Evolutionary conservation across 2,113 vertebrate genomes (phyloP), one percentile per base, ranked within the genome.

Genomic region (Calonectris borealis): DNA sequence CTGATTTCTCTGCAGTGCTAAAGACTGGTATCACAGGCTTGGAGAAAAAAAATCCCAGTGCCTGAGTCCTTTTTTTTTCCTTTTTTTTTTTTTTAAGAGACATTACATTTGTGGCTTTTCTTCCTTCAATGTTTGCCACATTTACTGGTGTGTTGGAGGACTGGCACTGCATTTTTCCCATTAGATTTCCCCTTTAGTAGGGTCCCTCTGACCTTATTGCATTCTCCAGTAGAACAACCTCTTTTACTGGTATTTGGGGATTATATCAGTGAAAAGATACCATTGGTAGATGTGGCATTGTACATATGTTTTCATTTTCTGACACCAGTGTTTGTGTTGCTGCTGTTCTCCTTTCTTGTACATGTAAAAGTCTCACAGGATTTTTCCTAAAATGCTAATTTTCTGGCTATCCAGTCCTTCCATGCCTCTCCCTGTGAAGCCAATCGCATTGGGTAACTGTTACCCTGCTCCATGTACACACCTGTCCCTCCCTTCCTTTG

Each of bases 381-480:
- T 13, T 48, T 80, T 72, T 82, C 65, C n/a, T 44, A 20, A 70
- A 68, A 49, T 46, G 24, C 32, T 57, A 7, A 22, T 81, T 80
- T 83, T 75, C 62, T 54, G 29, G 5, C 16, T 60, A 14, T 36
- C 29, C 34, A 40, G 70, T 52, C 26, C 24, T 88, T 12, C n/a
- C 9, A 22, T 6, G 10, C 27, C 20, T 31, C 34, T 72, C 52
- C 32, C 32, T n/a, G 31, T 27, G 27, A 83, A 60, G 32, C 21
- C 57, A 18, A 4, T 51, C 0, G 0, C 58, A 48, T 18, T 27
- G 58, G 48, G 26, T n/a, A 68, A 38, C 21, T 40, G 12, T 4
- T 78, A 21, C 62, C 14, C 55, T 66, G 27, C 10, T 73, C 65
- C n/a, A 7, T 16, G 16, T 12, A 6, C 38, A 29, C 2, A 1